Percentiles rank a stretch among this genome's conserved stretches.
These are phyloP conservation scores for Misgurnus mizolepis DNA, from an alignment of 2,113 vertebrate species.

Conservation along the genomic window DNA sequence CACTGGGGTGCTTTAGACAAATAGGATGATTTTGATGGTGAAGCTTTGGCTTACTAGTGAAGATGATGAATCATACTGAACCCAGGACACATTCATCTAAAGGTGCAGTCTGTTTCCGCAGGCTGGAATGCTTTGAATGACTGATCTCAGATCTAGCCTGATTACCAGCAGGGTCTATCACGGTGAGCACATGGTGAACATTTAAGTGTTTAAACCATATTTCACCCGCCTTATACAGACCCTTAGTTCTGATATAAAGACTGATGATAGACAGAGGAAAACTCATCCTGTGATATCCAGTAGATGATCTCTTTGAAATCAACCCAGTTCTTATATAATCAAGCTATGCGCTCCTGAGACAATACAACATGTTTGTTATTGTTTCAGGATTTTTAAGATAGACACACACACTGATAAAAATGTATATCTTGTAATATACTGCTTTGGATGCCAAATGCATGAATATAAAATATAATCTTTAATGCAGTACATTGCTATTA, in stretches of 20 bases:
- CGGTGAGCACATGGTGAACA: constrained; percentile 48
- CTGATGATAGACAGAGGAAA: not conserved
- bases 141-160: constrained; percentile 53
- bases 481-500: not conserved
- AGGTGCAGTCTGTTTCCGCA: constrained; percentile 41
- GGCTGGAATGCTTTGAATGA: constrained; percentile 49
- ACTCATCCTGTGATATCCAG: not conserved
- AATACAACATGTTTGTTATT: not conserved
- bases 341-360: too few species aligned
- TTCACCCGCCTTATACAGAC: constrained; percentile 12
- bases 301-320: not conserved
- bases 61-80: constrained; percentile 51
- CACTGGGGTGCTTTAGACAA: constrained; percentile 42
- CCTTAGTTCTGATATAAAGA: constrained; percentile 20
- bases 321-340: not conserved
- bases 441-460: not conserved
- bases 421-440: too few species aligned
- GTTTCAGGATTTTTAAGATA: constrained; percentile 4
- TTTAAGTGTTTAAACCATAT: constrained; percentile 37
- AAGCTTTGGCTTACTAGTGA: constrained; percentile 33
- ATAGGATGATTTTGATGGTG: constrained; percentile 53
- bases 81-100: constrained; percentile 44
- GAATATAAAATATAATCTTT: not conserved
- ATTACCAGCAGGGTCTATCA: constrained; percentile 58
- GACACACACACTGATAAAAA: not conserved